Evolutionary conservation across 2,888 invertebrate species (phyloP).

Genomic region (Chalcis sispes): DNA sequence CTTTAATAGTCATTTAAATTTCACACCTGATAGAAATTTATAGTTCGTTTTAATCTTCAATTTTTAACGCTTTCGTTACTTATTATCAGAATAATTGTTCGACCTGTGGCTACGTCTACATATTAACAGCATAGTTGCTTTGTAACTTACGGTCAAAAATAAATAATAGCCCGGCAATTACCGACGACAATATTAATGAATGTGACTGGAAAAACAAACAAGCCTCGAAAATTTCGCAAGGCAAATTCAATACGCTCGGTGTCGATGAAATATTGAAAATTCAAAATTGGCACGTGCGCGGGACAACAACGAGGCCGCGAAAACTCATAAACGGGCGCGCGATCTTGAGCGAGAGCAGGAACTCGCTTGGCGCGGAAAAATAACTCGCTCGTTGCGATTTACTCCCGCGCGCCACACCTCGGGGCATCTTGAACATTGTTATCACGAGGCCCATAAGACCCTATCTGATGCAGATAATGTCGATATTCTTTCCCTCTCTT

Average conservation of each 20-base stretch:
- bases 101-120: too few species aligned
- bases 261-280: conserved; percentile 46
- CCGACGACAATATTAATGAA: too few species aligned
- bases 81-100: too few species aligned
- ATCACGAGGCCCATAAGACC: conserved; percentile 19
- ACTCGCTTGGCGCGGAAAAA: conserved; percentile 7
- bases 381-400: neutral
- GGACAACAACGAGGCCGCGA: conserved; percentile 10
- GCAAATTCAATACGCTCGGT: neutral
- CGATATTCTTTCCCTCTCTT: neutral
- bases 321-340: conserved; percentile 24
- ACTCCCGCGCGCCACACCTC: conserved; percentile 48
- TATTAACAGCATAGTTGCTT: too few species aligned
- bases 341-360: conserved; percentile 34
- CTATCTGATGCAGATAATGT: conserved; percentile 35
- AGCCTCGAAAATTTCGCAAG: conserved; percentile 36
- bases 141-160: too few species aligned
- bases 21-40: too few species aligned
- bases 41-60: too few species aligned
- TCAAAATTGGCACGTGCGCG: conserved; percentile 24
- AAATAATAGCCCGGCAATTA: too few species aligned
- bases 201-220: too few species aligned
- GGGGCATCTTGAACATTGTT: conserved; percentile 50
- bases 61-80: too few species aligned
- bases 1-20: too few species aligned